A percentile compares a stretch with the other conserved stretches of the same genome.
phyloP scores from a whole-genome alignment of 1,140 invertebrate genomes.

The Pemphigus obesinymphae region DNA sequence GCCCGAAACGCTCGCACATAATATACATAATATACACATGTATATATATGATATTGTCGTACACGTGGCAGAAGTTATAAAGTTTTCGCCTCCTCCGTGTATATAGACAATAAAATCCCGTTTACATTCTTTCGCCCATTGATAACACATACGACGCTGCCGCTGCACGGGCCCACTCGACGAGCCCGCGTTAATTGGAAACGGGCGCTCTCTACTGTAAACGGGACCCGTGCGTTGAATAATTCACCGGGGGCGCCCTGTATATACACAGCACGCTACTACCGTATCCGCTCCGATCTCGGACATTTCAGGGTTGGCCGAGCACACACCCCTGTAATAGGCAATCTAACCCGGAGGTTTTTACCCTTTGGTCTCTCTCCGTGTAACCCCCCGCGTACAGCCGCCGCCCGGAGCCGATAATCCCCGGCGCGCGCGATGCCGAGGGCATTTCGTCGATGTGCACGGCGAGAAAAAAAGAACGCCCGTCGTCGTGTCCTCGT shows the following conservation, averaged over 20 bases:
- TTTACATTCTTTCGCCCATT: not conserved
- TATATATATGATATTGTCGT: no score
- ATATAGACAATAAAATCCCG: constrained; percentile 27
- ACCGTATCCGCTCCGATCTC: not conserved
- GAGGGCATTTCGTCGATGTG: constrained; percentile 26
- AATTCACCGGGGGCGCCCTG: not conserved
- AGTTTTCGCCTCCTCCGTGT: no score
- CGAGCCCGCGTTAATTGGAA: constrained; percentile 23
- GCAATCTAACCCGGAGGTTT: constrained; percentile 24
- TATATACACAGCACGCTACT: not conserved
- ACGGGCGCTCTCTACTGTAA: constrained; percentile 27
- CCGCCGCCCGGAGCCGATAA: not conserved
- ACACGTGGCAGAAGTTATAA: no score
- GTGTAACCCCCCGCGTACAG: not conserved
- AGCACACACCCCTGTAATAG: constrained; percentile 30
- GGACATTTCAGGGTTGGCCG: constrained; percentile 34
- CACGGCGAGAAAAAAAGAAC: not conserved
- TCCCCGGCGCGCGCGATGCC: not conserved
- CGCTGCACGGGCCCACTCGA: not conserved
- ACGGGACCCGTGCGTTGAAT: constrained; percentile 4
- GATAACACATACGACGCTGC: no score
- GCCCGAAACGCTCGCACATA: no score
- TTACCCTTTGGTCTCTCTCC: constrained; percentile 6
- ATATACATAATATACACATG: no score
- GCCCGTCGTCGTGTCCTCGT: not conserved